These are phyloP conservation scores for Oscheius sp. DNA, from an alignment of 2,888 invertebrate genomes.

Conservation along the genomic window DNA sequence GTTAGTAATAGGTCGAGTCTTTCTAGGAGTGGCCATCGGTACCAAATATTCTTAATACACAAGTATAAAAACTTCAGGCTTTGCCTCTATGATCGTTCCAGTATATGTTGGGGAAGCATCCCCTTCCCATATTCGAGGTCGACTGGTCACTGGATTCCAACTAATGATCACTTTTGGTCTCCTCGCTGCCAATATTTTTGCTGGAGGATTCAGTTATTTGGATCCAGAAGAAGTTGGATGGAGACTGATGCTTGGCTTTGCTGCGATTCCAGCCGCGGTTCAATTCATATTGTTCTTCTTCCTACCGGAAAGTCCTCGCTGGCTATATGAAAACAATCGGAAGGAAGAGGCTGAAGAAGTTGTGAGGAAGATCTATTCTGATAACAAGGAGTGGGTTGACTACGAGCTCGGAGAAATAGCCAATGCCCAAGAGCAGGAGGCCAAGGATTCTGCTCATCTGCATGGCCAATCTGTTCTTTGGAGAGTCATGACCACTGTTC, in stretches of 20 bases:
- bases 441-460: too few relatives aligned
- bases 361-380: slow-evolving; percentile 57
- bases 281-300: slow-evolving; percentile 78
- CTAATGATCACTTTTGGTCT: slow-evolving; percentile 78
- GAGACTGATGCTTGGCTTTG: slow-evolving; percentile 75
- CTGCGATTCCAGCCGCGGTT: slow-evolving; percentile 76
- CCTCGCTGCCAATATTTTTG: slow-evolving; percentile 76
- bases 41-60: not conserved
- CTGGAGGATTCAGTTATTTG: slow-evolving; percentile 76
- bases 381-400: slow-evolving; percentile 58
- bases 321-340: slow-evolving; percentile 60
- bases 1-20: slow-evolving; percentile 56
- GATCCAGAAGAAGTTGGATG: slow-evolving; percentile 75
- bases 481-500: slow-evolving; percentile 49
- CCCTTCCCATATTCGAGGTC: slow-evolving; percentile 76
- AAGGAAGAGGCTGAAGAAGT: slow-evolving; percentile 55
- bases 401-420: slow-evolving; percentile 62
- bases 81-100: slow-evolving; percentile 76
- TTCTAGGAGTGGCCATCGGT: slow-evolving; percentile 63
- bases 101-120: slow-evolving; percentile 78
- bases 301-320: slow-evolving; percentile 78
- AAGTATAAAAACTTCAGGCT: slow-evolving; percentile 41
- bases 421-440: slow-evolving; percentile 46
- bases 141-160: slow-evolving; percentile 60
- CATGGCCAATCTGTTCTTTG: too few relatives aligned